Evolutionary conservation across 2,888 invertebrate genomes (phyloP), one percentile per base, ranked within the genome.

Genomic region (Horisme vitalbata): DNA sequence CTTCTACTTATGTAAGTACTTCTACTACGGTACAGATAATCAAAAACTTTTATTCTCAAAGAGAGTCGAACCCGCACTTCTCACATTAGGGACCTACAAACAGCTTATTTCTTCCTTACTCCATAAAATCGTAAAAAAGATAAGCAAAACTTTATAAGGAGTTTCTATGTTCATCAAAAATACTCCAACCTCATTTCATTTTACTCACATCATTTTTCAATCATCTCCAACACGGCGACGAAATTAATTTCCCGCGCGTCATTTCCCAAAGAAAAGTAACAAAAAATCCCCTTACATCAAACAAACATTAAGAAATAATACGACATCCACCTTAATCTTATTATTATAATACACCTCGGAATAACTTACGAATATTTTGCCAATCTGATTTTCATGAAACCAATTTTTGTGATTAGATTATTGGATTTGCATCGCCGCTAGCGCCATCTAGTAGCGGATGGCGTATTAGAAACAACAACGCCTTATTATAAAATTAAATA

Each of bases 401-500:
- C 80, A 82, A 81, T 87, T 87, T 88, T 87, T 87, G 68, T 84
- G 82, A 87, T 85, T 83, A 83, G 78, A 81, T 83, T 83, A 83
- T 79, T 73, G 70, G 72, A 87, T 88, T 88, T 87, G 82, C 87
- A 88, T 87, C 56, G 84, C 87, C 83, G 62, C 46, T 64, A 75
- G 84, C 86, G 84, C 83, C 87, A 87, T 85, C 88, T 87, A 79
- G 77, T 76, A 75, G 59, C 62, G 71, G 72, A 67, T 63, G 68
- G 67, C 34, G 59, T 62, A 76, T 68, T 68, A 64, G 55, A 54
- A 59, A 68, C 79, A 62, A 70, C 35, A 26, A 47, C 38, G 38
- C 30, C 44, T 44, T 39, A 32, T 34, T 44, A 38, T 5, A 23
- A 26, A 27, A 15, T 10, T 35, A n/a, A 18, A 4, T n/a, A n/a